Conservation (phyloP, 92 coral and sea anemone species). For the Galaxea fascicularis region DNA sequence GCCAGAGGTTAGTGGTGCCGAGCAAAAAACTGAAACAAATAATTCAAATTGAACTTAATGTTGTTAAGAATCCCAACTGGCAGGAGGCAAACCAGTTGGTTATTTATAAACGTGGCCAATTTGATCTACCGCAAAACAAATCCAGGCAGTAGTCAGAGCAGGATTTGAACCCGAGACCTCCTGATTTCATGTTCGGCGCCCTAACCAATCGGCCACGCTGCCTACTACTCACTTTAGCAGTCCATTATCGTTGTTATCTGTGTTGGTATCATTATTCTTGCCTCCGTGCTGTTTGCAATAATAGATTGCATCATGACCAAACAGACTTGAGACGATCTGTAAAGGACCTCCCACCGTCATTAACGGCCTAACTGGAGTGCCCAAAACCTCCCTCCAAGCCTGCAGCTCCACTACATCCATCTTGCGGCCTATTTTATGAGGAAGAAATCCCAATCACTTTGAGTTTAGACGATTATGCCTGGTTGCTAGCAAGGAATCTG, state of each 20-base stretch:
- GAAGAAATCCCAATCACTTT: conserved; percentile 42
- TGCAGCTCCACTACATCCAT: conserved; percentile 33
- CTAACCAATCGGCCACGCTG: background rate
- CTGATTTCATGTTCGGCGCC: background rate
- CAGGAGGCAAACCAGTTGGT: too few species aligned
- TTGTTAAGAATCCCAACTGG: too few species aligned
- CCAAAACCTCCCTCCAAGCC: conserved; percentile 53
- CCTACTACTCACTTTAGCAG: background rate
- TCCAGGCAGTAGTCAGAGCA: background rate
- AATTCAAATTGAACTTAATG: too few species aligned
- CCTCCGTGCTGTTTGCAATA: background rate
- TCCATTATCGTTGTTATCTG: background rate
- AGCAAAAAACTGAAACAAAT: too few species aligned
- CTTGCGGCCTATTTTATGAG: conserved; percentile 28
- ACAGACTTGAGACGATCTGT: conserved; percentile 11
- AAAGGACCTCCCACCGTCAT: conserved; percentile 28
- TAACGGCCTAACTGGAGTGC: conserved; percentile 41
- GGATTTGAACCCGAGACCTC: conserved; percentile 7
- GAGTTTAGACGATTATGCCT: background rate
- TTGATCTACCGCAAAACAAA: background rate
- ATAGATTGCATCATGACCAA: background rate
- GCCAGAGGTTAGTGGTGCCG: background rate
- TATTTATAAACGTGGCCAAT: background rate
- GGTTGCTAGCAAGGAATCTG: background rate
- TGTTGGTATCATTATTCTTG: background rate